Evolutionary conservation across 2,888 invertebrate species (phyloP).

Genomic region (Steinernema carpocapsae): DNA sequence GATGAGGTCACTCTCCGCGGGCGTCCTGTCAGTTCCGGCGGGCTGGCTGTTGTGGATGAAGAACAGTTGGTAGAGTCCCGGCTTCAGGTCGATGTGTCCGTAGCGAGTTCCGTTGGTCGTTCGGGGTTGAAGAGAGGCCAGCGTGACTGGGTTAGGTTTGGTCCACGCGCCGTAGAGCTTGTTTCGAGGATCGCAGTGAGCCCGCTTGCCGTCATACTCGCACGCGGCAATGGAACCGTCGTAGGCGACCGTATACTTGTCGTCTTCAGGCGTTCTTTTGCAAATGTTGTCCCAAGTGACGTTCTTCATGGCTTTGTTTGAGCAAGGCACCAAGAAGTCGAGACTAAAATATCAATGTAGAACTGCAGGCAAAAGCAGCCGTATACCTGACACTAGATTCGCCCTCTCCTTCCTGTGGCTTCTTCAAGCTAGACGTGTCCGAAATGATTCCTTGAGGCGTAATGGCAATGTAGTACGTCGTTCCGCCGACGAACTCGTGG

Average conservation of each 20-base stretch:
- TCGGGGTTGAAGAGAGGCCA: background rate
- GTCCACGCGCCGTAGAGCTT: background rate
- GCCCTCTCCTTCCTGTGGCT: conserved; percentile 39
- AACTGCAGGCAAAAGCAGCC: too few species aligned
- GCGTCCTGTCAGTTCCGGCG: conserved; percentile 8
- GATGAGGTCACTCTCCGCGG: background rate
- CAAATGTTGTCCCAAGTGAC: background rate
- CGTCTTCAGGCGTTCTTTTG: background rate
- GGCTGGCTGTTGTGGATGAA: background rate
- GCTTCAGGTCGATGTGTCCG: conserved; percentile 10
- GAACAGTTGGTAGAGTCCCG: conserved; percentile 15
- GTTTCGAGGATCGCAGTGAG: conserved; percentile 22
- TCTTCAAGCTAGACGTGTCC: conserved; percentile 25
- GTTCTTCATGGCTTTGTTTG: background rate
- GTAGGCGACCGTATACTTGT: background rate
- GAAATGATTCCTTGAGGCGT: conserved; percentile 38
- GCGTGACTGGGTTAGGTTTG: background rate
- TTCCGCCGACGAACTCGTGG: conserved; percentile 22
- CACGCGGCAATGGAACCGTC: conserved; percentile 1
- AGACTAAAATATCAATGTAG: background rate
- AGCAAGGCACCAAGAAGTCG: conserved; percentile 36
- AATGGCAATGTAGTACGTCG: conserved; percentile 37
- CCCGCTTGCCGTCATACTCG: background rate
- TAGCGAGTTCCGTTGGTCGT: background rate
- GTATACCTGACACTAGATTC: conserved; percentile 21